Evolutionary conservation across 2,797 vertebrate genomes (phyloP), one percentile per base, ranked within the genome.

Genomic region (Sebastiscus tertius): DNA sequence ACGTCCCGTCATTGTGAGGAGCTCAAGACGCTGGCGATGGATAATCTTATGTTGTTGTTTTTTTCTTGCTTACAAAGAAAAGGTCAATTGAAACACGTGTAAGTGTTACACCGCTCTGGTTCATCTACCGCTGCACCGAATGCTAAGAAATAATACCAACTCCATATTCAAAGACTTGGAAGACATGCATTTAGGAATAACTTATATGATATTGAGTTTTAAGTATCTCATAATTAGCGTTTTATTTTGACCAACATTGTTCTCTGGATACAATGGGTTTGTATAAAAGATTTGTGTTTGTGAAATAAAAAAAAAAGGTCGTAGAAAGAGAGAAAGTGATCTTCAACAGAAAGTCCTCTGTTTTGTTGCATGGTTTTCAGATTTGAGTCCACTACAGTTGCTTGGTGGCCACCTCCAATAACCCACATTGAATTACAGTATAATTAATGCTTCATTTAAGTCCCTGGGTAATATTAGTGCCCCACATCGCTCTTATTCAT

Each of bases 111-210:
- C 71, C 65, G 70, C 78, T 75, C 52, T 60, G 73, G 67, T 42
- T 65, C 22, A 64, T 67, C 60, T 56, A 52, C 58, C 6, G 67
- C 84, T 83, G 87, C 92, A 84, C 85, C 89, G 89, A 92, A 90
- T 84, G 78, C 83, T 77, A 71, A 68, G 71, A 75, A 72, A 74
- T 42, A 72, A 13, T 80, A 79, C 13, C 39, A 5, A 63, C 33
- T 22, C 78, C 33, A 56, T 77, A 68, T 79, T 75, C 66, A 77
- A 77, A 72, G 27, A 46, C 72, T 78, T 58, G 2, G 29, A 72
- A 70, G 13, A 11, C 16, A 16, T 29, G 39, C 26, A 55, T 81
- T 80, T 68, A 71, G 49, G 11, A 84, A 71, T 46, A 71, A 71
- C 33, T 55, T 81, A 24, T 59, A 60, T 77, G 70, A 62, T 73